Evolutionary conservation across 2,113 vertebrate species (phyloP), one percentile per base, ranked within the genome.

Genomic region (Henicopernis longicauda): DNA sequence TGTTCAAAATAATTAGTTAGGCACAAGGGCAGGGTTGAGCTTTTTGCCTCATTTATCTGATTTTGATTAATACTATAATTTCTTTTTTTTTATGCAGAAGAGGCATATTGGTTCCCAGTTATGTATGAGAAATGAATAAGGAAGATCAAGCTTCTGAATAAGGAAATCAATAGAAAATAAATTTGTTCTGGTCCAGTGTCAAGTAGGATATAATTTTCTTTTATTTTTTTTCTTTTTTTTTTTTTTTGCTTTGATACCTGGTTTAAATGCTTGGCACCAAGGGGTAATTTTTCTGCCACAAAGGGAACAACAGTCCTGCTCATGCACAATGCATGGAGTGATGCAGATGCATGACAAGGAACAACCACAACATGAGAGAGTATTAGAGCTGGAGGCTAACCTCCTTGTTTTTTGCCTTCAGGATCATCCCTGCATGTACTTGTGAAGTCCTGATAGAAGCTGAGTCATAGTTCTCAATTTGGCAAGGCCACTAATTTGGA

Each of bases 51-150:
- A 86, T 97, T 97, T 97, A 90, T 96, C 84, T 95, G 86, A 95
- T 97, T 98, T 97, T 97, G 96, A 98, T 98, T 97, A 97, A 97
- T 96, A 95, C 73, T 95, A 94, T 96, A 82, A 95, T 96, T 97
- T 98, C 42, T 91, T 95, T 87, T 89, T 90, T 88, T 92, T 87
- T 29, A 96, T 61, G 78, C 40, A 81, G 77, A 85, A 92, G 62
- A 87, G 54, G 50, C 57, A 92, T 80, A 72, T 87, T 91, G 44
- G 77, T 74, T 94, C 69, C 89, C 55, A 90, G 95, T 86, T 96
- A 90, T 87, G 57, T 78, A 81, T 82, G 84, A 97, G 91, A 91
- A 89, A 89, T 90, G 90, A 93, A 42, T 31, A 52, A 47, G 49
- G 65, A 85, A 89, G 85, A 95, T 31, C 21, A 54, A 92, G 71